A percentile compares a stretch with the other conserved stretches of the same genome.
phyloP scores from a whole-genome alignment of 2,113 vertebrate species.

The Trogon melanurus region DNA sequence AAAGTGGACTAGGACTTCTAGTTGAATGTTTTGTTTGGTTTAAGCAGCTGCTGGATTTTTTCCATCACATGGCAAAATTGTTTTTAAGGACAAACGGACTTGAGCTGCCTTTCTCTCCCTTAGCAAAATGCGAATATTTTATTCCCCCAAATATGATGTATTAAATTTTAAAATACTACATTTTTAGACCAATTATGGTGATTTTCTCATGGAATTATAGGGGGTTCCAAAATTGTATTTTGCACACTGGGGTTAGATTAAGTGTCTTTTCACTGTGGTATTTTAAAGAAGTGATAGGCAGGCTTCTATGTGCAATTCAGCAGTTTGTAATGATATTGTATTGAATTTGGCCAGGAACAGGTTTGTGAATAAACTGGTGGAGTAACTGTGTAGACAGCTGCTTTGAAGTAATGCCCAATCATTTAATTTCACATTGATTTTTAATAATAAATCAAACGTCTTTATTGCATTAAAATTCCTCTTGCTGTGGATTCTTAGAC shows the following conservation, averaged over 20 bases:
- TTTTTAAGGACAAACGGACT: not conserved
- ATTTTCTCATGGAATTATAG: not conserved
- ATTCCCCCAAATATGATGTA: not conserved
- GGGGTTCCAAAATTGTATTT: not conserved
- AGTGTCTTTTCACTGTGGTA: not conserved
- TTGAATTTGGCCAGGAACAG: not conserved
- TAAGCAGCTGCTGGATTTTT: not conserved
- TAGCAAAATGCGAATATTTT: not conserved
- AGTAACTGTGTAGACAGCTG: not conserved
- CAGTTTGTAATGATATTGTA: not conserved
- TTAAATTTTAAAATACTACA: not conserved
- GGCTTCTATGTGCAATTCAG: not conserved
- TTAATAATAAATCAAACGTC: not conserved
- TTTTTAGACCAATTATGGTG: not conserved
- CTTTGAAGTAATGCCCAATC: slow-evolving; percentile 5
- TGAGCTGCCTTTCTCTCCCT: not conserved
- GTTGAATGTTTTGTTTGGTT: not conserved
- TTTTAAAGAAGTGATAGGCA: not conserved
- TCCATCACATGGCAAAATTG: not conserved
- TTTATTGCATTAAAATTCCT: slow-evolving; percentile 11
- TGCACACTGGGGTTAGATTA: not conserved
- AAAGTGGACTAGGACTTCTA: not conserved
- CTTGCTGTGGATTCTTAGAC: not conserved
- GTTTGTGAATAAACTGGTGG: not conserved
- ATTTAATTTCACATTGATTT: slow-evolving; percentile 17